Evolutionary conservation across 1,140 invertebrate genomes (phyloP), one percentile per base, ranked within the genome.

Genomic region (Drosophila simulans): DNA sequence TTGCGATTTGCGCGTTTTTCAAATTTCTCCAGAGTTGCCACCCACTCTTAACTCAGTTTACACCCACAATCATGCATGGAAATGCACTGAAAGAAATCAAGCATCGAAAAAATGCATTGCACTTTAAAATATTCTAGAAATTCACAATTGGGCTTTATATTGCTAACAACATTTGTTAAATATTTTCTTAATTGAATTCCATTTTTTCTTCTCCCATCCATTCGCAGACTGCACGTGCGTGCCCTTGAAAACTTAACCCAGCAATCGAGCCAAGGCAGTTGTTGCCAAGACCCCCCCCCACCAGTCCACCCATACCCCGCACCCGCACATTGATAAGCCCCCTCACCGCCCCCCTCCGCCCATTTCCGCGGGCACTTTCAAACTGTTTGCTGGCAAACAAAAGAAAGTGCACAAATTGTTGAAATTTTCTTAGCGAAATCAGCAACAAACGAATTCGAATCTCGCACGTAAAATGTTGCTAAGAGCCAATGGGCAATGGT

Each of bases 361-460:
- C 27, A 3, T 8, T 34, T 10, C 37, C 37, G 12, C 3, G 2
- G 56, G 46, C 59, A 82, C 59, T 52, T 39, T 70, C 64, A 76
- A 76, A 76, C 71, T 82, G 82, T 85, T 86, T 86, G 84, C 65
- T 76, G 73, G 68, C 85, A 89, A 89, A 89, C 85, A 89, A 89
- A 89, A 89, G 80, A 89, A 89, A 89, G 84, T 89, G 84, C 84
- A 89, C 77, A 80, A 89, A 89, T 89, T 74, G 84, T 89, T 89
- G 48, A 89, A 84, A 88, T 88, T 88, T 76, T 76, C 72, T 75
- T 75, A 42, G 60, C 72, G 72, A 76, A 76, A 76, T 75, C 72
- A 66, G 71, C 72, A 75, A 74, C 60, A 54, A 75, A 46, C 68
- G 66, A 72, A 58, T 53, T 66, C 59, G 58, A 74, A 75, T 53